phyloP scores from a whole-genome alignment of 2,113 vertebrate species.

The Sturnus vulgaris region DNA sequence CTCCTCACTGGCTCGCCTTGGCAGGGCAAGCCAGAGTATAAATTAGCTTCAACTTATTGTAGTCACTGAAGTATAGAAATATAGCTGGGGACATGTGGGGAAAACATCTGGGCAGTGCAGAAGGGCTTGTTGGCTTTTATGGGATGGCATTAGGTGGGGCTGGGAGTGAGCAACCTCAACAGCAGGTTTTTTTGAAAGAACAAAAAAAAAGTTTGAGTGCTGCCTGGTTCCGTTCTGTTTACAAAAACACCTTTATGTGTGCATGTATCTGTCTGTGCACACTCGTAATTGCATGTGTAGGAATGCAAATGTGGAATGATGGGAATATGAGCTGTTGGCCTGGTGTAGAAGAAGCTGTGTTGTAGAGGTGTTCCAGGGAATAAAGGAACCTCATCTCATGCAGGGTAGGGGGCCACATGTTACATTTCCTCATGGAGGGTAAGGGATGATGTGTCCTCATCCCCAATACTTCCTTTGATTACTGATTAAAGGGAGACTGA shows the following conservation, averaged over 20 bases:
- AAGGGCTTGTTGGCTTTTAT: slow-evolving; percentile 27
- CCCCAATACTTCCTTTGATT: background rate
- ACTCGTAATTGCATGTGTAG: fast-evolving
- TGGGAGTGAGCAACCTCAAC: background rate
- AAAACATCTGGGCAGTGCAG: slow-evolving; percentile 24
- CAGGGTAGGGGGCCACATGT: background rate
- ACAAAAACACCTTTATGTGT: background rate
- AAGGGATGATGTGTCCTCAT: background rate
- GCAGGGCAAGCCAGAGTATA: background rate
- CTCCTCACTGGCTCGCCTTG: background rate
- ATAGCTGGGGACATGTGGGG: background rate
- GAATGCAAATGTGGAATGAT: background rate
- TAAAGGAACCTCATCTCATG: background rate
- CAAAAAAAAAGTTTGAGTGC: background rate
- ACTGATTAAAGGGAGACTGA: fast-evolving
- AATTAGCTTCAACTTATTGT: slow-evolving; percentile 32
- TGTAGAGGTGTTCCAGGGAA: background rate
- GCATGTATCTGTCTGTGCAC: background rate
- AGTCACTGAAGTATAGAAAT: slow-evolving; percentile 36
- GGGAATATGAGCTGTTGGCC: background rate
- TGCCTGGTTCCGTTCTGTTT: background rate
- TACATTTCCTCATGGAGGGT: background rate
- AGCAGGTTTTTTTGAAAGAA: background rate
- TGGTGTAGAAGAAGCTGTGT: background rate
- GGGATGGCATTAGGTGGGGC: background rate